phyloP scores from a whole-genome alignment of 2,797 vertebrate genomes.

The Scleropages formosus region DNA sequence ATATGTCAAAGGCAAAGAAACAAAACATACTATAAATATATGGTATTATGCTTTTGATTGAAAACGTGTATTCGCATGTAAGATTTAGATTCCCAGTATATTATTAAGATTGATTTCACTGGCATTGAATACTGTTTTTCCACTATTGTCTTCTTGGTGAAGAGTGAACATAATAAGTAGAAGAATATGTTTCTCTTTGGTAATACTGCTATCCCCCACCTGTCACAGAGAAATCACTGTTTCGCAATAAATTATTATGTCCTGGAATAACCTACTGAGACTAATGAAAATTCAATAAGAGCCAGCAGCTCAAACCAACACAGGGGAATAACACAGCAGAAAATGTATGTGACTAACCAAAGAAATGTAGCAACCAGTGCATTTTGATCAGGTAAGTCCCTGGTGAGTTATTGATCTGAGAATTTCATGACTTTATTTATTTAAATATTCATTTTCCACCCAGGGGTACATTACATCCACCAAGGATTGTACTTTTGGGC shows the following conservation, averaged over 20 bases:
- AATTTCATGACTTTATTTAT: slow-evolving; percentile 54
- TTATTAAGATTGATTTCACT: slow-evolving; percentile 5
- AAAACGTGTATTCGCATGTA: too few species aligned
- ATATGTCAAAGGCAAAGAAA: too few species aligned
- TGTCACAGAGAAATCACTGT: slow-evolving; percentile 44
- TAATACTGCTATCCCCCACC: slow-evolving; percentile 16
- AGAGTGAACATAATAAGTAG: too few species aligned
- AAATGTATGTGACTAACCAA: slow-evolving; percentile 11
- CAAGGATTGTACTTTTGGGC: slow-evolving; percentile 48
- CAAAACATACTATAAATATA: too few species aligned
- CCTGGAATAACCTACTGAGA: slow-evolving; percentile 45
- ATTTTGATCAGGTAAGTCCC: slow-evolving; percentile 46
- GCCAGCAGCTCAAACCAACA: slow-evolving; percentile 33
- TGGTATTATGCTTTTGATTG: too few species aligned
- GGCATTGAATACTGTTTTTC: slow-evolving; percentile 33
- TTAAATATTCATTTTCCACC: slow-evolving; percentile 42
- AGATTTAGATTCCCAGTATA: slow-evolving; percentile 39
- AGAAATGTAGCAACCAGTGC: slow-evolving; percentile 30
- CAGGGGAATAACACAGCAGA: slow-evolving; percentile 31
- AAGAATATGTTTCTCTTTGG: too few species aligned
- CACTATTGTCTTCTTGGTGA: too few species aligned
- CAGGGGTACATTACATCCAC: slow-evolving; percentile 55
- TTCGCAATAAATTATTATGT: slow-evolving; percentile 57
- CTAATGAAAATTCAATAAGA: slow-evolving; percentile 45
- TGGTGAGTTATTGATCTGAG: slow-evolving; percentile 54